Base-by-base conservation (phyloP, 2,113 vertebrate genomes). In the Cyprinodon variegatus region DNA sequence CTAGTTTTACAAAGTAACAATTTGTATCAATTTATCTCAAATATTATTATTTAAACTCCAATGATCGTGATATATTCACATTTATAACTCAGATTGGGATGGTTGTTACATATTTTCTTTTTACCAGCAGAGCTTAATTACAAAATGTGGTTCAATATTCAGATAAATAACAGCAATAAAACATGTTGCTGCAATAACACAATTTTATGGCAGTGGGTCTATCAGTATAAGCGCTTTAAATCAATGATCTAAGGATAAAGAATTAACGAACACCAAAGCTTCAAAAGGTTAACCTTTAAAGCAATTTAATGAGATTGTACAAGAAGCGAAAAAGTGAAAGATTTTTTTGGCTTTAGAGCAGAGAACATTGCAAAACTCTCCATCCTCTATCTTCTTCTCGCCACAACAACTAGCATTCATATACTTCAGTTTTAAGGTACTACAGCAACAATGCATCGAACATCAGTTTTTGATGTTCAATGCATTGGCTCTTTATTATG, bases 1-100 rank as follows among this genome's bases (percentile, higher is more conserved):
- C 10, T 6, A 20, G 14, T 50, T 50, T 50, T 20, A 50, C 4
- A 50, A 50, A 50, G 20, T 38, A 59, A 36, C 61, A 48, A 50
- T 77, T 8, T 48, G 40, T 68, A 13, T 12, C 43, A 15, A 13
- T 61, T 68, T 29, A 50, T 50, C 59, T 75, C 57, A 77, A 78
- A 61, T 48, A 37, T 68, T 4, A n/a, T 57, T 15, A 57, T n/a
- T n/a, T 29, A 29, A n/a, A 57, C 50, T 57, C n/a, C 50, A 57
- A 7, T n/a, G 29, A 29, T 2, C 29, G 17, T 57, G 50, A 20
- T 57, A 57, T 9, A 57, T 57, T 57, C 50, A 20, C 17, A 9
- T n/a, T 9, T 20, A 57, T 57, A 20, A n/a, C 20, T 20, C 50
- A 15, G n/a, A n/a, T 20, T 20, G n/a, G 17, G 50, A 57, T 6